A percentile compares a stretch with the other conserved stretches of the same genome.
phyloP scores from a whole-genome alignment of 2,113 vertebrate species.

The Thryonomys swinderianus region DNA sequence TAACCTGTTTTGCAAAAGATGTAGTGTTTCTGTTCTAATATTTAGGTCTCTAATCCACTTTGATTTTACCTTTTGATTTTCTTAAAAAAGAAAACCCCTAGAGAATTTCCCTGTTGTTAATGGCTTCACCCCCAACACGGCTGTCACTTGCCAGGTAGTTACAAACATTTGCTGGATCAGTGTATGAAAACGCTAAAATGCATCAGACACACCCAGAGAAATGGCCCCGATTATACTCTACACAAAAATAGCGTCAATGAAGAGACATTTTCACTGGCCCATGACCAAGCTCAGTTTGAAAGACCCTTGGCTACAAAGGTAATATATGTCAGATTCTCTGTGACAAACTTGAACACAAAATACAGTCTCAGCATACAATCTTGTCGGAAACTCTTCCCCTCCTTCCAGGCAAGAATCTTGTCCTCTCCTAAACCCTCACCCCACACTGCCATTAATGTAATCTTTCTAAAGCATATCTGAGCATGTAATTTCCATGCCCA shows the following conservation, averaged over 20 bases:
- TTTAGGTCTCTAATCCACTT: too few species aligned
- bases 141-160: background rate
- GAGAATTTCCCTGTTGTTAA: background rate
- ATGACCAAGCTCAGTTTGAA: background rate
- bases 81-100: background rate
- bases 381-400: background rate
- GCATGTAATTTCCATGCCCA: background rate
- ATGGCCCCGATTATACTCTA: background rate
- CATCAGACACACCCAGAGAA: background rate
- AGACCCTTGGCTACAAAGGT: background rate
- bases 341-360: constrained; percentile 24
- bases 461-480: constrained; percentile 27
- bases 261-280: background rate
- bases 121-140: background rate
- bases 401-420: background rate
- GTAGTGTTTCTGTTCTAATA: too few species aligned
- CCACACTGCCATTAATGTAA: background rate
- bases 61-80: background rate
- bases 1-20: too few species aligned
- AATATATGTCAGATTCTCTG: constrained; percentile 2
- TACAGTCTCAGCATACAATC: background rate
- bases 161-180: background rate
- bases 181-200: background rate
- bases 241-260: background rate
- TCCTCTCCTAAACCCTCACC: background rate